Conservation (phyloP, 2,888 invertebrate species). For the Vesta saturnalis region DNA sequence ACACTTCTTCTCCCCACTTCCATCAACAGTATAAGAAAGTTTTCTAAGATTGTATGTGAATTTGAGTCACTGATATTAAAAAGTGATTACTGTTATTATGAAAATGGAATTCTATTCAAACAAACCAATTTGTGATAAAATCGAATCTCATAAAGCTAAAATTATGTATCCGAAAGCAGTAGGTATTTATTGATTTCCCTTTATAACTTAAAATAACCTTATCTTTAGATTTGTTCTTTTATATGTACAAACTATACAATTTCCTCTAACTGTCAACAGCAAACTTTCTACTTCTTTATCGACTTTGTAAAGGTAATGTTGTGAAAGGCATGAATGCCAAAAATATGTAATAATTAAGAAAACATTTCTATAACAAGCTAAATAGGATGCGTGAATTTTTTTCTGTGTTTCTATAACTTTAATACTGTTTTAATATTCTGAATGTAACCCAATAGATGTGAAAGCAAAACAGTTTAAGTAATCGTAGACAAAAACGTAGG, state of each 20-base stretch:
- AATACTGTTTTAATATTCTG: too few relatives aligned
- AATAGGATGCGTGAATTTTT: not conserved
- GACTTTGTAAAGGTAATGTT: not conserved
- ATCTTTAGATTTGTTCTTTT: not conserved
- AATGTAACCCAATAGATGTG: not conserved
- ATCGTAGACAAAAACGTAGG: slow-evolving; percentile 9
- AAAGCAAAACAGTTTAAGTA: not conserved
- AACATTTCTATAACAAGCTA: not conserved
- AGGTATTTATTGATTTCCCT: slow-evolving; percentile 12
- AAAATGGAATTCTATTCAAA: slow-evolving; percentile 10
- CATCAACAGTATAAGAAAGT: not conserved
- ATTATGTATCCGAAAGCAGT: slow-evolving; percentile 14
- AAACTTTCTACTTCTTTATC: not conserved
- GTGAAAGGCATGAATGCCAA: not conserved
- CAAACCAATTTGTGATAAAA: slow-evolving; percentile 14
- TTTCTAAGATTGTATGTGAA: not conserved
- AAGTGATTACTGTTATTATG: slow-evolving; percentile 11
- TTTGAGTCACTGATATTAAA: slow-evolving; percentile 3
- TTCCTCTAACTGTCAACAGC: slow-evolving; percentile 6
- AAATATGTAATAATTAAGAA: not conserved
- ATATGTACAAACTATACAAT: slow-evolving; percentile 8
- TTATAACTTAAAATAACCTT: slow-evolving; percentile 13
- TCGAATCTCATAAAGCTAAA: slow-evolving; percentile 13
- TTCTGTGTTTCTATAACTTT: not conserved
- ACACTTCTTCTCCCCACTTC: not conserved